Evolutionary conservation across 1,140 invertebrate species (phyloP).

Genomic region (Caenorhabditis inopinata): DNA sequence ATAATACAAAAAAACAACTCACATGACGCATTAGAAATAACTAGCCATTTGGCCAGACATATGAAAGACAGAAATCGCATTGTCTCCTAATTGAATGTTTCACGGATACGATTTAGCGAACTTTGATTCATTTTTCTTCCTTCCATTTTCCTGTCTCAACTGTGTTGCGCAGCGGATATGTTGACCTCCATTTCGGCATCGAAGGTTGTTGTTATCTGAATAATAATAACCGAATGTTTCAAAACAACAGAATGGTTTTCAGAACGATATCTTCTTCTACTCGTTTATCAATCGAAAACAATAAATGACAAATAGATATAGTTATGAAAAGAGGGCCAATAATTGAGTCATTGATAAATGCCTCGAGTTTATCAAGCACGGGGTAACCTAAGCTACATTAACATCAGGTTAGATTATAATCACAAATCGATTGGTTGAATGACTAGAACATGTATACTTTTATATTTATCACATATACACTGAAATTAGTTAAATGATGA

Average conservation of each 20-base stretch:
- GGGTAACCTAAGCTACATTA: no score
- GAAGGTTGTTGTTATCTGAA: background rate
- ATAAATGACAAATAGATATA: background rate
- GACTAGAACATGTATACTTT: conserved; percentile 7
- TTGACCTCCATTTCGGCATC: background rate
- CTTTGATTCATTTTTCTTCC: conserved; percentile 21
- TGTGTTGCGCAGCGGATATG: background rate
- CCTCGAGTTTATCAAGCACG: background rate
- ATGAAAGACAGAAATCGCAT: background rate
- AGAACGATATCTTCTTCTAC: background rate
- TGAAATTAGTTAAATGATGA: background rate
- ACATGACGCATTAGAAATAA: conserved; percentile 3
- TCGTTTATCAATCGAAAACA: background rate
- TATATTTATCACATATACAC: conserved; percentile 22
- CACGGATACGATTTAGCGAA: conserved; percentile 11
- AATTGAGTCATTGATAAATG: background rate
- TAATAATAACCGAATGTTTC: conserved; percentile 27
- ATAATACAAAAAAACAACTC: background rate
- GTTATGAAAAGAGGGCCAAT: background rate
- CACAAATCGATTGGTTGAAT: background rate
- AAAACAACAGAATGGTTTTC: background rate
- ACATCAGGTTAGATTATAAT: no score
- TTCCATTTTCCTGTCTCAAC: background rate
- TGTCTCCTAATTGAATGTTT: conserved; percentile 15
- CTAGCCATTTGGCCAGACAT: background rate